These are phyloP conservation scores for Acheta domesticus DNA, from an alignment of 2,888 invertebrate genomes.

Conservation along the genomic window DNA sequence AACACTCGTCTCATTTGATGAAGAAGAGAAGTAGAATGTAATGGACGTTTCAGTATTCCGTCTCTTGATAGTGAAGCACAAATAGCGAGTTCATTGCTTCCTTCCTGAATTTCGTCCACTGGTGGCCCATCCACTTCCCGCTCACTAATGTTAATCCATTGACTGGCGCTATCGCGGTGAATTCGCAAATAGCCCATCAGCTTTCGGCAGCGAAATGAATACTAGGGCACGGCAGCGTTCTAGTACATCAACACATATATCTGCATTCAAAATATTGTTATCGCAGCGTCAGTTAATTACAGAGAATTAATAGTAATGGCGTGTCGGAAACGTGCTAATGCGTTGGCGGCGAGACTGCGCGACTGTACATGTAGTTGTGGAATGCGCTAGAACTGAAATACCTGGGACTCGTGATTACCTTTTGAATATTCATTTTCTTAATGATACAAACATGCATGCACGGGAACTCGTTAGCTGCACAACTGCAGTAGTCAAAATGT, in stretches of 20 bases:
- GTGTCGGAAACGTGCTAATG: constrained; percentile 4
- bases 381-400: background rate
- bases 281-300: background rate
- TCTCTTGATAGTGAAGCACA: too few species aligned
- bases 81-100: too few species aligned
- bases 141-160: background rate
- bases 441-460: background rate
- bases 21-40: too few species aligned
- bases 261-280: constrained; percentile 18
- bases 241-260: constrained; percentile 4
- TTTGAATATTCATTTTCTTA: background rate
- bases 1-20: too few species aligned
- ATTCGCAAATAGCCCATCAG: background rate
- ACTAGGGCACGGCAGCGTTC: background rate
- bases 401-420: background rate
- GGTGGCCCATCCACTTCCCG: too few species aligned
- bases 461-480: background rate
- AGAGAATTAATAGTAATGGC: background rate
- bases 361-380: too few species aligned
- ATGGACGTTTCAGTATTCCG: too few species aligned
- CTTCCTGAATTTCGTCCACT: too few species aligned
- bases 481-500: too few species aligned
- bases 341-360: background rate
- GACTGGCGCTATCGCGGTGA: background rate
- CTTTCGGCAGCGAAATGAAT: background rate